Conservation (phyloP, 2,113 vertebrate genomes). For the Nestor notabilis region DNA sequence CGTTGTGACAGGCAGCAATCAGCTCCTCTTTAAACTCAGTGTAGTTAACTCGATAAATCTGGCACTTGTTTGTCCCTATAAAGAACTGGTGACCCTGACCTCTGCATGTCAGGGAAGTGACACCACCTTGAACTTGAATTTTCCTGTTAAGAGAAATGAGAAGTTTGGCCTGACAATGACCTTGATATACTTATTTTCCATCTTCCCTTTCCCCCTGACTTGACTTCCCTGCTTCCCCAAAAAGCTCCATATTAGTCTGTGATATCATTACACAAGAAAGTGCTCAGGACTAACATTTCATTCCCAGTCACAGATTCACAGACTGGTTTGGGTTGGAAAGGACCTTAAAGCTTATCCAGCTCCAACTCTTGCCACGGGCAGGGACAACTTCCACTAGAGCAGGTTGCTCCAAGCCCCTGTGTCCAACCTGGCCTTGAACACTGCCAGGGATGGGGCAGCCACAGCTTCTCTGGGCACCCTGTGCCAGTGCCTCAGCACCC, state of each 20-base stretch:
- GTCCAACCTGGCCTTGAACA: background rate
- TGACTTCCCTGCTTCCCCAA: background rate
- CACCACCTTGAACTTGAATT: slow-evolving; percentile 80
- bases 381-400: background rate
- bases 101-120: slow-evolving; percentile 83
- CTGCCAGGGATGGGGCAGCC: no score
- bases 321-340: background rate
- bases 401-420: background rate
- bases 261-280: background rate
- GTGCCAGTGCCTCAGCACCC: background rate
- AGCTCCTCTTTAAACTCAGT: slow-evolving; percentile 84
- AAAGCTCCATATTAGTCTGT: background rate
- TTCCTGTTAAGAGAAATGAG: slow-evolving; percentile 70
- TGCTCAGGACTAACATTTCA: background rate
- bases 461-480: no score
- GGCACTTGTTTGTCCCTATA: slow-evolving; percentile 80
- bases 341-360: background rate
- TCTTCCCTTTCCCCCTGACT: background rate
- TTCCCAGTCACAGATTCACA: background rate
- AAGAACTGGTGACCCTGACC: slow-evolving; percentile 85
- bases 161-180: background rate
- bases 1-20: slow-evolving; percentile 79
- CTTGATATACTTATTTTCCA: background rate
- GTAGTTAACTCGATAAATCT: slow-evolving; percentile 80
- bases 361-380: background rate